These are phyloP conservation scores for Malacosoma neustria DNA, from an alignment of 2,888 invertebrate species.

Conservation along the genomic window DNA sequence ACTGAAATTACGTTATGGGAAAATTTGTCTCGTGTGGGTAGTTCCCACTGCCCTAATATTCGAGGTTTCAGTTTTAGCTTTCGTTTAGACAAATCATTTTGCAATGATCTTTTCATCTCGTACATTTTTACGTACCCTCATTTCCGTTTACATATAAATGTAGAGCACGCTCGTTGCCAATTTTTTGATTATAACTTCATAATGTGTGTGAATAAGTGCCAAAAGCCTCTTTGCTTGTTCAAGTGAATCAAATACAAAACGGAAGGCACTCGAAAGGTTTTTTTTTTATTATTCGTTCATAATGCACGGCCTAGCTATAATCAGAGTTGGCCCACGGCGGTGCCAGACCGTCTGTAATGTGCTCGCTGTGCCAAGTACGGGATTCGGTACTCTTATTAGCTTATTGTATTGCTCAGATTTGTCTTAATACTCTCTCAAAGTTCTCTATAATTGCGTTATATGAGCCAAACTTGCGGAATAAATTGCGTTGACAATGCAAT, in stretches of 20 bases:
- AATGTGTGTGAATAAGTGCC: too few species aligned
- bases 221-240: too few species aligned
- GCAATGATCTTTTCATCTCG: too few species aligned
- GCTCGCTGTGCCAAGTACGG: slow-evolving; percentile 52
- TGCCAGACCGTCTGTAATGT: slow-evolving; percentile 59
- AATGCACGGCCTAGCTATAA: slow-evolving; percentile 18
- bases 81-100: too few species aligned
- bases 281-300: slow-evolving; percentile 67
- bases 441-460: not conserved
- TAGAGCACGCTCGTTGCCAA: too few species aligned
- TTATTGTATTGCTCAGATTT: slow-evolving; percentile 24
- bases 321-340: slow-evolving; percentile 8
- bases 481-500: not conserved
- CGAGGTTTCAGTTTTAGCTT: too few species aligned
- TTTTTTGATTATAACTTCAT: too few species aligned
- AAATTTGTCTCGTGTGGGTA: slow-evolving; percentile 34
- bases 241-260: slow-evolving; percentile 38
- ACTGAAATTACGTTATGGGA: too few species aligned
- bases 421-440: not conserved
- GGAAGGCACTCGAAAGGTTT: slow-evolving; percentile 45
- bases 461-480: not conserved
- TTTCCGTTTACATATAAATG: too few species aligned
- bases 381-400: slow-evolving; percentile 43
- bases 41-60: slow-evolving; percentile 27
- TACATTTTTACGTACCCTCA: too few species aligned